Evolutionary conservation across 1,140 invertebrate genomes (phyloP).

Genomic region (Chelonus insularis): DNA sequence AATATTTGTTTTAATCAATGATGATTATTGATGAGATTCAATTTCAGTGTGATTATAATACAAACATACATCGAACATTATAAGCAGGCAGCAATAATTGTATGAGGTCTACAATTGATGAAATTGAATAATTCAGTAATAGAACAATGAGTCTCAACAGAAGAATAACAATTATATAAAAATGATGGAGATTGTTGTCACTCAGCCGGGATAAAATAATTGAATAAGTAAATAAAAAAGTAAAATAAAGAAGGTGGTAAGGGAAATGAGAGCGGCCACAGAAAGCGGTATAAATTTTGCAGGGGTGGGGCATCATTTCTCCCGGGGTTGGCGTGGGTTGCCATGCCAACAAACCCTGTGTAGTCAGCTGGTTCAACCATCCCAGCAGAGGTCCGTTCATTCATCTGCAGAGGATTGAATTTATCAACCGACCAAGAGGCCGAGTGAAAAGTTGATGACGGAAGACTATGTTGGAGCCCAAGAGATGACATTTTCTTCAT

Average conservation of each 20-base stretch:
- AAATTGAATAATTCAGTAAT: too few species aligned
- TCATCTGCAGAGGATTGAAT: conserved; percentile 41
- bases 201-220: neutral
- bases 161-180: too few species aligned
- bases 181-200: too few species aligned
- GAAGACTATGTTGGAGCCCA: neutral
- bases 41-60: too few species aligned
- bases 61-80: too few species aligned
- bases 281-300: conserved; percentile 40
- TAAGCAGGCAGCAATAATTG: too few species aligned
- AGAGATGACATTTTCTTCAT: conserved; percentile 1
- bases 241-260: conserved; percentile 5
- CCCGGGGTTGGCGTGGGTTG: conserved; percentile 52
- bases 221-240: neutral
- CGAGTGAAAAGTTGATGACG: conserved; percentile 12
- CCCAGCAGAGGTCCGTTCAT: conserved; percentile 36
- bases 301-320: conserved; percentile 44
- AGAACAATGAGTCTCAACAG: too few species aligned
- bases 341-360: conserved; percentile 49
- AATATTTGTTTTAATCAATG: too few species aligned
- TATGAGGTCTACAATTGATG: too few species aligned
- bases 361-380: conserved; percentile 55
- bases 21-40: too few species aligned
- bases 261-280: conserved; percentile 6
- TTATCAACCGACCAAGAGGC: conserved; percentile 42